These are phyloP conservation scores for Drosophila teissieri DNA, from an alignment of 1,140 invertebrate genomes.

Conservation along the genomic window DNA sequence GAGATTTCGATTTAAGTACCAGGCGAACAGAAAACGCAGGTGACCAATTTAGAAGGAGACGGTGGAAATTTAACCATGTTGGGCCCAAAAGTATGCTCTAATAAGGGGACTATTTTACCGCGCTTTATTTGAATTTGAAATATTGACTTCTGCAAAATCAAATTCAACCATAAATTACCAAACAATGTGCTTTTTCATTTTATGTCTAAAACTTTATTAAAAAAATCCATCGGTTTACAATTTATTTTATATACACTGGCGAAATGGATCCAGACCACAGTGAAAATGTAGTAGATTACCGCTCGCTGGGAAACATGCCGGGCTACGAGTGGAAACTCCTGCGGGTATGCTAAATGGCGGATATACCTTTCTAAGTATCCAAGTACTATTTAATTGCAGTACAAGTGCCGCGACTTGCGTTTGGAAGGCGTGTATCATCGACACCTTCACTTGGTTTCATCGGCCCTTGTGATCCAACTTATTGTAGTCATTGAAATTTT, in stretches of 20 bases:
- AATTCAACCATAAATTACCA: too few species aligned
- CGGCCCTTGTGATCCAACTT: conserved; percentile 15
- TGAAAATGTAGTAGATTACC: conserved; percentile 10
- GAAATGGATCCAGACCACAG: conserved; percentile 1
- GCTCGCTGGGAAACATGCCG: neutral
- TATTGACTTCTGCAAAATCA: too few species aligned
- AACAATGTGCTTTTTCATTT: neutral
- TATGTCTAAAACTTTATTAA: neutral
- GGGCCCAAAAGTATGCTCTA: neutral
- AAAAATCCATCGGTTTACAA: neutral
- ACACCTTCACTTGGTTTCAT: neutral
- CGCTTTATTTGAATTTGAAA: neutral
- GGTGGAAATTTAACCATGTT: too few species aligned
- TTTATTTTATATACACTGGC: neutral
- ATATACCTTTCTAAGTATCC: too few species aligned
- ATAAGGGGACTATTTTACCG: too few species aligned
- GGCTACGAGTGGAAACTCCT: conserved; percentile 23
- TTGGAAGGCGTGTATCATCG: conserved; percentile 13
- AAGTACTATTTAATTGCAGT: neutral
- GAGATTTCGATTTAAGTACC: too few species aligned
- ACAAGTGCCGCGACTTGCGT: conserved; percentile 1
- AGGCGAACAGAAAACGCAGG: too few species aligned
- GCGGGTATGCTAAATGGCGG: conserved; percentile 8
- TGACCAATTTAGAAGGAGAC: too few species aligned
- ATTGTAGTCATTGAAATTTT: conserved; percentile 29